phyloP scores from a whole-genome alignment of 2,797 vertebrate species.

The Cetoscarus ocellatus region DNA sequence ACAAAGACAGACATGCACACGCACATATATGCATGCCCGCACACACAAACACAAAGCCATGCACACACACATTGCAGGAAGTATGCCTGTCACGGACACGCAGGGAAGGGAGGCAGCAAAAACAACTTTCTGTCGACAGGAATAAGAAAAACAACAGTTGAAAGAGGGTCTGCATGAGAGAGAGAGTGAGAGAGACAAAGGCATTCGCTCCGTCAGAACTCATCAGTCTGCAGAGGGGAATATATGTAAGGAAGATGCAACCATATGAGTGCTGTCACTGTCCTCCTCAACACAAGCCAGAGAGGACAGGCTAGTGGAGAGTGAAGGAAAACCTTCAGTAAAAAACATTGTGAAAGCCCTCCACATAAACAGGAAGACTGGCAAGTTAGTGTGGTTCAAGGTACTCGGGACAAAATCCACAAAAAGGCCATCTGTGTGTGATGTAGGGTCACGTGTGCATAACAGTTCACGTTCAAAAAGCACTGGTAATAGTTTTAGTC shows the following conservation, averaged over 20 bases:
- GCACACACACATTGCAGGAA: slow-evolving; percentile 71
- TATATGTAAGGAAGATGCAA: slow-evolving; percentile 75
- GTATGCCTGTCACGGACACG: slow-evolving; percentile 79
- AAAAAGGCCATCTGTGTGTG: not conserved
- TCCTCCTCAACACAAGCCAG: slow-evolving; percentile 67
- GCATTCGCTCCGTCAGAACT: slow-evolving; percentile 74
- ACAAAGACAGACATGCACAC: slow-evolving; percentile 56
- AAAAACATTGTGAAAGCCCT: slow-evolving; percentile 51
- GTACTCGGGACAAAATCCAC: not conserved
- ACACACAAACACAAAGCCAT: slow-evolving; percentile 27
- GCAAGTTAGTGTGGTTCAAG: slow-evolving; percentile 46
- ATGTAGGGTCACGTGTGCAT: not conserved
- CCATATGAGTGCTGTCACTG: slow-evolving; percentile 75
- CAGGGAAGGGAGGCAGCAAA: slow-evolving; percentile 79
- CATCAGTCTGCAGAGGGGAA: slow-evolving; percentile 71
- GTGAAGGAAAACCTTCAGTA: slow-evolving; percentile 49
- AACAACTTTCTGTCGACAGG: slow-evolving; percentile 84
- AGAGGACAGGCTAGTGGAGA: slow-evolving; percentile 59
- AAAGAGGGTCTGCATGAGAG: slow-evolving; percentile 75
- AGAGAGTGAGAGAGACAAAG: slow-evolving; percentile 69
- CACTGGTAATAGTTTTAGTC: too few relatives aligned
- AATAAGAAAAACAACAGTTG: slow-evolving; percentile 83
- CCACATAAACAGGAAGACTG: slow-evolving; percentile 49
- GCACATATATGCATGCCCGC: slow-evolving; percentile 19
- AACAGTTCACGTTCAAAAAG: not conserved